A percentile compares a stretch with the other conserved stretches of the same genome.
Evolutionary conservation across 1,140 invertebrate genomes (phyloP).

Genomic region (Orius laevigatus): DNA sequence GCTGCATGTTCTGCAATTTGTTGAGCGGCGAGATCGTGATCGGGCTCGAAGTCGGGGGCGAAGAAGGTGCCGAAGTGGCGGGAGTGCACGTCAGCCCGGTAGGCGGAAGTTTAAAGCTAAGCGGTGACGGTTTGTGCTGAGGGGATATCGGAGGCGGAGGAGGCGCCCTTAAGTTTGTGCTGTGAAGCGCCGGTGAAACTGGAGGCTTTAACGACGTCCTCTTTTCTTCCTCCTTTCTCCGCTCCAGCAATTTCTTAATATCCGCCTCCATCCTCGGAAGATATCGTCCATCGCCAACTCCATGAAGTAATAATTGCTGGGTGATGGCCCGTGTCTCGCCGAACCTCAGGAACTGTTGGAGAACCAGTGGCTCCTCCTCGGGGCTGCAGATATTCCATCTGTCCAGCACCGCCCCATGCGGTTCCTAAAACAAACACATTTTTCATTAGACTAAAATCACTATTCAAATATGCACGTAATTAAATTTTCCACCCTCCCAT

Average conservation of each 20-base stretch:
- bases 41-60: slow-evolving; percentile 30
- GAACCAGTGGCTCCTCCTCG: slow-evolving; percentile 69
- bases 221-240: slow-evolving; percentile 19
- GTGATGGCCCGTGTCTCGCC: slow-evolving; percentile 67
- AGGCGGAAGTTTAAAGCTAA: slow-evolving; percentile 19
- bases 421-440: slow-evolving; percentile 34
- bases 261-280: slow-evolving; percentile 32
- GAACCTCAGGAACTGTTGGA: slow-evolving; percentile 74
- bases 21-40: slow-evolving; percentile 60
- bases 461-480: too few species aligned
- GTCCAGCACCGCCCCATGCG: slow-evolving; percentile 53
- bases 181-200: slow-evolving; percentile 8
- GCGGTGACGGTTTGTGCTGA: slow-evolving; percentile 13
- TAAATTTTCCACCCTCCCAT: too few species aligned
- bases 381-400: slow-evolving; percentile 66
- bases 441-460: too few species aligned
- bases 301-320: slow-evolving; percentile 50
- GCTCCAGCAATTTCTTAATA: slow-evolving; percentile 38
- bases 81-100: slow-evolving; percentile 24
- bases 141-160: slow-evolving; percentile 15
- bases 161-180: slow-evolving; percentile 11
- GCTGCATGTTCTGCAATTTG: slow-evolving; percentile 84
- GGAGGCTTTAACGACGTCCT: slow-evolving; percentile 8
- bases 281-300: slow-evolving; percentile 19
- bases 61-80: slow-evolving; percentile 28